phyloP scores from a whole-genome alignment of 2,113 vertebrate genomes.

The Eonycteris spelaea region DNA sequence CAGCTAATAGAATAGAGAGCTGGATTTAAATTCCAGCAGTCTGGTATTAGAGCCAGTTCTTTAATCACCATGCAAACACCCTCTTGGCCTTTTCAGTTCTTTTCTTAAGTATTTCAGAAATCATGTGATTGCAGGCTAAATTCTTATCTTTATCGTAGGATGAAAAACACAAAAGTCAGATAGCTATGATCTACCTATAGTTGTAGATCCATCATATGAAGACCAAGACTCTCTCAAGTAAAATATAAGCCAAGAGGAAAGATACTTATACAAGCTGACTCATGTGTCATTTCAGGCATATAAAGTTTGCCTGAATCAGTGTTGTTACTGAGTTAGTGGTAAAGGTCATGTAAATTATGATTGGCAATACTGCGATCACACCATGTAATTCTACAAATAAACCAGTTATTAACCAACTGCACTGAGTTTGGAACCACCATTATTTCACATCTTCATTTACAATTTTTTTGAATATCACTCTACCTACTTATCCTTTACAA shows the following conservation, averaged over 20 bases:
- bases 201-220: background rate
- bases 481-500: background rate
- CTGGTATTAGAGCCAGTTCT: background rate
- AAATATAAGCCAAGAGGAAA: background rate
- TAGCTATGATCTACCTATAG: background rate
- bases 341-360: background rate
- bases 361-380: background rate
- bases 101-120: conserved; percentile 26
- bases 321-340: background rate
- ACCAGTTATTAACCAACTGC: background rate
- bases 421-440: background rate
- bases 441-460: conserved; percentile 12
- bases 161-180: background rate
- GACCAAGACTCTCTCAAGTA: background rate
- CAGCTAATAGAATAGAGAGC: background rate
- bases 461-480: background rate
- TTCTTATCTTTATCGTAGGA: background rate
- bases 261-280: background rate
- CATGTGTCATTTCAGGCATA: background rate
- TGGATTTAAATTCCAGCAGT: background rate
- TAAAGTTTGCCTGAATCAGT: background rate
- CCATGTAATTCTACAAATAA: background rate
- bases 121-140: background rate
- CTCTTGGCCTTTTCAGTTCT: background rate
- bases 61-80: background rate